phyloP scores from a whole-genome alignment of 2,888 invertebrate genomes.

The Carterocephalus palaemon region DNA sequence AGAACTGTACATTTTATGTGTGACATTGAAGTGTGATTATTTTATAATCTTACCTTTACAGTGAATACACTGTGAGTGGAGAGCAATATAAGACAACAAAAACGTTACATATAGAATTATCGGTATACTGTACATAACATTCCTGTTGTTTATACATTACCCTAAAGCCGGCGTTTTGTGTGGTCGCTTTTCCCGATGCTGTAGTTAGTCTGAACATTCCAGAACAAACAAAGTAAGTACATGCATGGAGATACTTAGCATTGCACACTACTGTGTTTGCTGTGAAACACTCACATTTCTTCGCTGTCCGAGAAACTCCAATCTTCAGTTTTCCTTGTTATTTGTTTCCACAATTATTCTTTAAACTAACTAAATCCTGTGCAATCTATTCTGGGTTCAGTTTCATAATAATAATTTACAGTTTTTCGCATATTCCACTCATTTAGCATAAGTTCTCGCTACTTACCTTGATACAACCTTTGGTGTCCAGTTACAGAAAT shows the following conservation, averaged over 20 bases:
- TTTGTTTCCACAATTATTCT: too few relatives aligned
- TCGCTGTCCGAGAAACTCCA: too few relatives aligned
- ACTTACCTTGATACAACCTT: constrained; percentile 11
- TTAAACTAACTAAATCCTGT: too few relatives aligned
- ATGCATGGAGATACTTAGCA: constrained; percentile 73
- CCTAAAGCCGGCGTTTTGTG: constrained; percentile 48
- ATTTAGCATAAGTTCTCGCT: too few relatives aligned
- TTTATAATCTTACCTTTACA: too few relatives aligned
- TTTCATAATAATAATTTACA: too few relatives aligned
- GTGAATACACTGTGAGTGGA: constrained; percentile 52
- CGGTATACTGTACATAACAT: constrained; percentile 78
- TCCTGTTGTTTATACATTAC: constrained; percentile 79
- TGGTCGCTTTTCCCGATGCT: background rate
- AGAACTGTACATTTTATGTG: too few relatives aligned
- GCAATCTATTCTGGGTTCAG: too few relatives aligned
- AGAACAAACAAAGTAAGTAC: constrained; percentile 80
- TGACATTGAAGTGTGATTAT: too few relatives aligned
- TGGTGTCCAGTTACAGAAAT: constrained; percentile 11
- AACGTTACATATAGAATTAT: constrained; percentile 79
- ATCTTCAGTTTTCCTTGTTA: constrained; percentile 22
- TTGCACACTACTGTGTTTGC: constrained; percentile 80
- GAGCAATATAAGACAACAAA: constrained; percentile 80
- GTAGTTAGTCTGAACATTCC: constrained; percentile 53
- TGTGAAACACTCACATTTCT: constrained; percentile 59
- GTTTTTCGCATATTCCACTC: too few relatives aligned